Evolutionary conservation across 1,140 invertebrate species (phyloP).

Genomic region (Tetramorium parvispinum): DNA sequence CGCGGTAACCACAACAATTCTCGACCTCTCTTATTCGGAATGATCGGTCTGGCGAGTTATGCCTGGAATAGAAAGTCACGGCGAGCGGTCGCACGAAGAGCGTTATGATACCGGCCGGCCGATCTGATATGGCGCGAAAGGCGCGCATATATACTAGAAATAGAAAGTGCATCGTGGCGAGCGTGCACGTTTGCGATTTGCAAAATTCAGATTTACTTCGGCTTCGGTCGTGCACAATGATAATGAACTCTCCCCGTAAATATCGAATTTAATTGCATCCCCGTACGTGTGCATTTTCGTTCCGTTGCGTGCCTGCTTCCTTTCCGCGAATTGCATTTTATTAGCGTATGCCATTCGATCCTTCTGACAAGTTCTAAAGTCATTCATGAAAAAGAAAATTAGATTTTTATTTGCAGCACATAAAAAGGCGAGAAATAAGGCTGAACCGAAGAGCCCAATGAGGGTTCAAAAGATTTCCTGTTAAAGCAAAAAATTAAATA

Average conservation of each 20-base stretch:
- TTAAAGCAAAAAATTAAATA: background rate
- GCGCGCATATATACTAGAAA: slow-evolving; percentile 34
- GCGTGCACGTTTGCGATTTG: background rate
- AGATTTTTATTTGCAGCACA: background rate
- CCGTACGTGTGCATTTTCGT: background rate
- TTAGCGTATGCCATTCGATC: too few relatives aligned
- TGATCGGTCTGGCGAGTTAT: slow-evolving; percentile 15
- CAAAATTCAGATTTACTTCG: slow-evolving; percentile 26
- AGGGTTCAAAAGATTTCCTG: background rate
- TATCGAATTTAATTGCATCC: slow-evolving; percentile 1
- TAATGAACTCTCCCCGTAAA: background rate
- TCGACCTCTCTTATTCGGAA: slow-evolving; percentile 29
- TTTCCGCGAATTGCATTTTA: background rate
- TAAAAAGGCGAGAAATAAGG: background rate
- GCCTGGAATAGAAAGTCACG: slow-evolving; percentile 56
- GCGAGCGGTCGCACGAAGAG: slow-evolving; percentile 6
- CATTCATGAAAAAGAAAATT: background rate
- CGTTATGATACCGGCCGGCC: slow-evolving; percentile 24
- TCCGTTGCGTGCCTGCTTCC: background rate
- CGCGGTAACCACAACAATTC: slow-evolving; percentile 2
- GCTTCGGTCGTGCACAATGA: background rate
- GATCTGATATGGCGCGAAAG: slow-evolving; percentile 40
- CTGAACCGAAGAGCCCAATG: background rate
- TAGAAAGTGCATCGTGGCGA: slow-evolving; percentile 47
- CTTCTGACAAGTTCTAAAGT: background rate